Evolutionary conservation across 2,888 invertebrate species (phyloP), one percentile per base, ranked within the genome.

Genomic region (Zygothrica quintamaculata): DNA sequence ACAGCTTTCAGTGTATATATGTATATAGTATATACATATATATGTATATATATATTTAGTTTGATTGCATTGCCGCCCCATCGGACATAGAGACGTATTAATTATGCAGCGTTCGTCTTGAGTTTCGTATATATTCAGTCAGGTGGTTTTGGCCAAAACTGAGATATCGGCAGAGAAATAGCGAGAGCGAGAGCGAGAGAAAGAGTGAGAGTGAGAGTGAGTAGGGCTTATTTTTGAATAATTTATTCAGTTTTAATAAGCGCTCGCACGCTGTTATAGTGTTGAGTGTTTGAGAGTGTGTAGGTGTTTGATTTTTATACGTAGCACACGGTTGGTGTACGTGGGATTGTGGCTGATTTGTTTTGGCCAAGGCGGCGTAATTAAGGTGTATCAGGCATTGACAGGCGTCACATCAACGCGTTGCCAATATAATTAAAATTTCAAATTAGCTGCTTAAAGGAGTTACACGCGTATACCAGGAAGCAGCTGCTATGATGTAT

Each of bases 201-300:
- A n/a, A n/a, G n/a, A n/a, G n/a, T n/a, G n/a, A n/a, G n/a, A n/a
- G n/a, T n/a, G n/a, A n/a, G n/a, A n/a, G n/a, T 3, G 18, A 69
- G 64, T 65, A 60, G 52, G 56, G 50, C 62, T 46, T 65, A 74
- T 62, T 75, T 79, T 86, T 86, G 77, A 81, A 84, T 86, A 82
- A 82, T 86, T 86, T 84, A 82, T 82, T 86, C 84, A 84, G 77
- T 80, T 82, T 86, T 86, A 86, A 82, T 80, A 82, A 82, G 81
- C 69, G 43, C 15, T 42, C 47, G 55, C 51, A 25, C 51, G 42
- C 39, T 9, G 11, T n/a, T 6, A 18, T 22, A 26, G 8, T 11
- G 36, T 15, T 40, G 53, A 13, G 43, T 42, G 50, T 43, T 25
- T 36, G 22, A 53, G 61, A 65, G 84, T 7, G 29, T 29, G 29